Conservation (phyloP, 2,888 invertebrate genomes). For the Chrysotoxum bicinctum region DNA sequence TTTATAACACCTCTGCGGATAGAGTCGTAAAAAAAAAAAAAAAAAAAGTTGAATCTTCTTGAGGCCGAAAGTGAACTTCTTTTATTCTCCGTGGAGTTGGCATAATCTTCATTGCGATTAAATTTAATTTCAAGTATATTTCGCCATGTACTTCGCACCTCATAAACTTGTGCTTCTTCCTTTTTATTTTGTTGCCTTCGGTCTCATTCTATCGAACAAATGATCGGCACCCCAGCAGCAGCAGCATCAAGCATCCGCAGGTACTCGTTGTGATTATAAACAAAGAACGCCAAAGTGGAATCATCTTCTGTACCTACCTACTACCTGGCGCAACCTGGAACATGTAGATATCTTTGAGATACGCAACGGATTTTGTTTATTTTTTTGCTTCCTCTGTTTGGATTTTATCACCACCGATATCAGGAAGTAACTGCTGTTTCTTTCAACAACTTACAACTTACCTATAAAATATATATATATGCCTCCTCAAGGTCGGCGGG, state of each 20-base stretch:
- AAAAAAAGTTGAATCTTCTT: slow-evolving; percentile 24
- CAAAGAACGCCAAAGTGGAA: slow-evolving; percentile 40
- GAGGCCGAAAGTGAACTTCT: slow-evolving; percentile 39
- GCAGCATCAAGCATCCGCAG: background rate
- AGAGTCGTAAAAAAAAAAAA: slow-evolving; percentile 34
- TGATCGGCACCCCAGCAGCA: slow-evolving; percentile 46
- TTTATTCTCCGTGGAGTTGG: slow-evolving; percentile 33
- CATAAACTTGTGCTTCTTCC: slow-evolving; percentile 50
- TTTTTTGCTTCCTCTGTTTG: slow-evolving; percentile 9
- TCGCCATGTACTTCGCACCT: slow-evolving; percentile 72
- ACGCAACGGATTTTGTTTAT: slow-evolving; percentile 22
- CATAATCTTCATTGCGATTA: slow-evolving; percentile 65
- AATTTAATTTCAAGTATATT: slow-evolving; percentile 72
- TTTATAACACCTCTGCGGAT: slow-evolving; percentile 28
- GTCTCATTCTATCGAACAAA: slow-evolving; percentile 43
- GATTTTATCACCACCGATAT: slow-evolving; percentile 10
- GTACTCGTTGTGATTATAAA: slow-evolving; percentile 39
- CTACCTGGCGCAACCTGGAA: slow-evolving; percentile 38
- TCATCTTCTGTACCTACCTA: background rate
- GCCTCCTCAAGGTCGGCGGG: slow-evolving; percentile 46
- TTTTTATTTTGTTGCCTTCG: background rate
- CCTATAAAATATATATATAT: background rate
- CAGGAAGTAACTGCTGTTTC: slow-evolving; percentile 18
- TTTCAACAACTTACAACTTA: slow-evolving; percentile 18
- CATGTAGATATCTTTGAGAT: slow-evolving; percentile 22